Evolutionary conservation across 2,888 invertebrate species (phyloP).

Genomic region (Netelia inedita): DNA sequence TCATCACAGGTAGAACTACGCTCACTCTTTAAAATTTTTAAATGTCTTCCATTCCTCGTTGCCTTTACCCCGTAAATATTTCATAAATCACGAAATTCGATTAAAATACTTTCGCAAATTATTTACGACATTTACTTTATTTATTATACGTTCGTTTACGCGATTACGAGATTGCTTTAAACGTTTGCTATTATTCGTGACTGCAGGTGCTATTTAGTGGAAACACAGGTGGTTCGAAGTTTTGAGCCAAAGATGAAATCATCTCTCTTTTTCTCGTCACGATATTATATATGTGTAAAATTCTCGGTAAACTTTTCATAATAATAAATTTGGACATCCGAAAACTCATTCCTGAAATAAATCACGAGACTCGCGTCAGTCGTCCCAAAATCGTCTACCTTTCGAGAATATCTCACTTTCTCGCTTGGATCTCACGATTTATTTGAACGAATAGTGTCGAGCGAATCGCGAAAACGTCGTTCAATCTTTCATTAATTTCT

Average conservation of each 20-base stretch:
- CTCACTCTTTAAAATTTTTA: too few relatives aligned
- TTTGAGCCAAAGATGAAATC: slow-evolving; percentile 61
- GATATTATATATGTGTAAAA: slow-evolving; percentile 15
- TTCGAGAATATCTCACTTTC: slow-evolving; percentile 11
- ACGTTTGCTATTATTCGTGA: slow-evolving; percentile 36
- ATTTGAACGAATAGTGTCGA: slow-evolving; percentile 4
- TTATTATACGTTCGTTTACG: slow-evolving; percentile 7
- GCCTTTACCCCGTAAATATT: too few relatives aligned
- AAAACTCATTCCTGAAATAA: slow-evolving; percentile 28
- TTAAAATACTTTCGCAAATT: too few relatives aligned
- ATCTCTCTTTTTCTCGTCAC: slow-evolving; percentile 31
- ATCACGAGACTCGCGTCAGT: slow-evolving; percentile 43
- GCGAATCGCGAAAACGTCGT: not conserved
- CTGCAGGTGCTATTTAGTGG: slow-evolving; percentile 46
- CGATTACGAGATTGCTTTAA: slow-evolving; percentile 12
- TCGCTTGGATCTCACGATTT: slow-evolving; percentile 17
- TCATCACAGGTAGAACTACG: too few relatives aligned
- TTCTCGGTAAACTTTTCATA: slow-evolving; percentile 51
- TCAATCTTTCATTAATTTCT: slow-evolving; percentile 24
- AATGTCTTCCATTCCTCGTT: too few relatives aligned
- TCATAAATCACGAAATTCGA: too few relatives aligned
- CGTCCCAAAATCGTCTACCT: slow-evolving; percentile 20
- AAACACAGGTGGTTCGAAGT: slow-evolving; percentile 11
- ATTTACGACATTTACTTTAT: too few relatives aligned
- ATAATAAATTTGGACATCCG: slow-evolving; percentile 32